Evolutionary conservation across 2,888 invertebrate species (phyloP), one percentile per base, ranked within the genome.

Genomic region (Phengaris alcon): DNA sequence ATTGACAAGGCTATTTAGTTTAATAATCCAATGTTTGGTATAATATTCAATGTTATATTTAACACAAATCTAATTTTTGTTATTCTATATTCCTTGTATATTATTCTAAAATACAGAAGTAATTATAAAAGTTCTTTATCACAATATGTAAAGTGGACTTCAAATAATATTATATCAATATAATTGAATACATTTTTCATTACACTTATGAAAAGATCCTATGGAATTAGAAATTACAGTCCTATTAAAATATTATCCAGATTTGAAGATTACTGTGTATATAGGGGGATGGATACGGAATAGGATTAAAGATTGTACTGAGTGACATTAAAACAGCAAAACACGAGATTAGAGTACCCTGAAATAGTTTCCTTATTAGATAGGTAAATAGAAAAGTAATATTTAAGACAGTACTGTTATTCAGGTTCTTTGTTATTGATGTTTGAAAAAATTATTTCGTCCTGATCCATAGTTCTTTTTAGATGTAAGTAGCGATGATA

Each of bases 381-480:
- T 90, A 90, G 89, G 87, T 87, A 85, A 87, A 88, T 87, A 90
- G 88, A 85, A 85, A 84, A 84, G 84, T 84, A 84, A 85, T 88
- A 86, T 85, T 81, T 87, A 86, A 83, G 85, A 82, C 84, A 83
- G 78, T 35, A 35, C 35, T 35, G 35, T 80, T 80, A 85, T 86
- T 84, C 81, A 81, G 81, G 81, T 80, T 80, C 82, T 86, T 85
- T 83, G 86, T 88, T 88, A 84, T 84, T 83, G 81, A 83, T 84
- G 83, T 78, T 77, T 77, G 75, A 77, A 77, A 79, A 85, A 83
- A 86, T 86, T 86, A 86, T 88, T 87, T 85, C 87, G 82, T 80
- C 83, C 84, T 80, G 78, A 77, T 82, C 80, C 82, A 84, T 86
- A 85, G 83, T 80, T 85, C 64, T 64, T 86, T 86, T 84, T 81